Percentiles rank a stretch among this genome's conserved stretches.
These are phyloP conservation scores for Todiramphus saurophagus DNA, from an alignment of 2,113 vertebrate genomes.

Conservation along the genomic window DNA sequence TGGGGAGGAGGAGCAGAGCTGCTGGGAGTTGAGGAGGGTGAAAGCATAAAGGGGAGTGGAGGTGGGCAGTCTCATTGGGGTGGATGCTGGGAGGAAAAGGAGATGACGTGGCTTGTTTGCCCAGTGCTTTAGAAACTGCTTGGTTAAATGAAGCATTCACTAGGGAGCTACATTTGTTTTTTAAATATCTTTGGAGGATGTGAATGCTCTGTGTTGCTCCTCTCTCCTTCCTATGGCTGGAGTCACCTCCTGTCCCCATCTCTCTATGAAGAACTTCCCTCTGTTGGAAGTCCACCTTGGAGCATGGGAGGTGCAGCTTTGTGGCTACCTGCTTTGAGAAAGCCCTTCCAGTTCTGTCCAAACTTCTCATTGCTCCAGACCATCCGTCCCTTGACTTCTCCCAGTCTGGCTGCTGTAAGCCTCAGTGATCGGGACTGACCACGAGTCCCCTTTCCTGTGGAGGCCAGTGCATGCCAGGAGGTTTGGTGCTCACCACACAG, in stretches of 20 bases:
- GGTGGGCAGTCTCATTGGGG: not conserved
- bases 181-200: not conserved
- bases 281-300: not conserved
- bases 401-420: not conserved
- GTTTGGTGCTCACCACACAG: not conserved
- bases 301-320: not conserved
- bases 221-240: not conserved
- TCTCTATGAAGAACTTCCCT: not conserved
- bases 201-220: not conserved
- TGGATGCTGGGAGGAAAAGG: not conserved
- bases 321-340: not conserved
- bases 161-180: not conserved
- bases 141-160: not conserved
- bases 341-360: not conserved
- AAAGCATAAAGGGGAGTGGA: rapidly evolving
- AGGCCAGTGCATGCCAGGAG: not conserved
- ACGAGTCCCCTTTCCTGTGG: rapidly evolving
- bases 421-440: not conserved
- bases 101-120: not conserved
- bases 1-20: not conserved
- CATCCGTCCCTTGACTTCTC: not conserved
- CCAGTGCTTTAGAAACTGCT: not conserved
- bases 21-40: not conserved
- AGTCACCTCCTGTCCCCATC: not conserved
- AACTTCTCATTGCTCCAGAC: not conserved